Evolutionary conservation across 1,140 invertebrate genomes (phyloP).

Genomic region (Plutomurus gul): DNA sequence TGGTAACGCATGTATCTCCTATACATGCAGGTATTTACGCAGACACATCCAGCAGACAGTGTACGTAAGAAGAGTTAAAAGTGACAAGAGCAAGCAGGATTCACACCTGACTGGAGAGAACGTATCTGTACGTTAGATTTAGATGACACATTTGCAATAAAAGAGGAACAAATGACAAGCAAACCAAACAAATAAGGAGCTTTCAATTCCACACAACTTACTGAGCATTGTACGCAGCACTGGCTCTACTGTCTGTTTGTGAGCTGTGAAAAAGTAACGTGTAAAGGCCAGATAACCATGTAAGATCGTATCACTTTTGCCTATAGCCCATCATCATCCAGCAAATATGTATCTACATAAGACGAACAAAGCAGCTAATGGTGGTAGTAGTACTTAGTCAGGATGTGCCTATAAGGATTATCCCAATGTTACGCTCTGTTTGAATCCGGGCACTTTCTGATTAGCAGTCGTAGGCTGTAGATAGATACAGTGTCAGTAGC

Average conservation of each 20-base stretch:
- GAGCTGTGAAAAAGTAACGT: too few relatives aligned
- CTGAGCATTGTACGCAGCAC: too few relatives aligned
- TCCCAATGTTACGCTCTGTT: neutral
- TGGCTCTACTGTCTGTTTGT: too few relatives aligned
- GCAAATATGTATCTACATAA: too few relatives aligned
- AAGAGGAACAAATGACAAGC: slow-evolving; percentile 15
- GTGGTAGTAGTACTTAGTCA: too few relatives aligned
- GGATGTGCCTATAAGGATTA: neutral
- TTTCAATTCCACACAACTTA: too few relatives aligned
- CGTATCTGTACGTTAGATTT: slow-evolving; percentile 7
- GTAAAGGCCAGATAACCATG: too few relatives aligned
- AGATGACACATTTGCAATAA: slow-evolving; percentile 25
- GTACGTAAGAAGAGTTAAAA: neutral
- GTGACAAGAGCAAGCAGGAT: neutral
- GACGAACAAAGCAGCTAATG: too few relatives aligned
- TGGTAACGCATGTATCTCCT: neutral
- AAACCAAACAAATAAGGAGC: neutral
- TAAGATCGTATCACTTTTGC: too few relatives aligned
- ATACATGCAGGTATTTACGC: neutral
- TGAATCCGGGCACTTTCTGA: neutral
- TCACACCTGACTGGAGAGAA: slow-evolving; percentile 24
- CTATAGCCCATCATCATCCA: too few relatives aligned
- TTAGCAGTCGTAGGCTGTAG: neutral
- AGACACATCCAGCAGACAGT: neutral
- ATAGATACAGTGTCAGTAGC: neutral